Percentiles rank a stretch among this genome's conserved stretches.
These are phyloP conservation scores for Phengaris alcon DNA, from an alignment of 2,888 invertebrate species.

Conservation along the genomic window DNA sequence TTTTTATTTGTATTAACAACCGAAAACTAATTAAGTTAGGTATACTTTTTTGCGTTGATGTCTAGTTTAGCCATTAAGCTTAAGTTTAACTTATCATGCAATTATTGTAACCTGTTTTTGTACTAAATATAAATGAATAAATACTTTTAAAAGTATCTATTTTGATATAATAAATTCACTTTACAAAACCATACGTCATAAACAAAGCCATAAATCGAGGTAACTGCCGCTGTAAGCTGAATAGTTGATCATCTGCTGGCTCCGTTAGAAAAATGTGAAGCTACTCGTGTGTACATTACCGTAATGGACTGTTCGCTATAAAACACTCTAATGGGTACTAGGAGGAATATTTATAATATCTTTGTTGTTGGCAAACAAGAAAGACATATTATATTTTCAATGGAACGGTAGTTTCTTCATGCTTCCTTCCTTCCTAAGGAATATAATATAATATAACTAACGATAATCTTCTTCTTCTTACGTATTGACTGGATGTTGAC, in stretches of 20 bases:
- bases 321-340: conserved; percentile 5
- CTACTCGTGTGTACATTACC: conserved; percentile 9
- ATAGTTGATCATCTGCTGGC: conserved; percentile 13
- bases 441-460: too few relatives aligned
- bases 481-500: too few relatives aligned
- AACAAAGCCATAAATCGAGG: background rate
- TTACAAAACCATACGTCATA: background rate
- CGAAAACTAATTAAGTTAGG: too few relatives aligned
- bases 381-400: background rate
- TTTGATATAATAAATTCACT: background rate
- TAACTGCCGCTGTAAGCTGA: background rate
- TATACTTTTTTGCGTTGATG: too few relatives aligned
- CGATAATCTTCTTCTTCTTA: too few relatives aligned
- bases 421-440: background rate
- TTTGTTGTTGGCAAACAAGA: background rate
- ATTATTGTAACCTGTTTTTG: too few relatives aligned
- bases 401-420: background rate
- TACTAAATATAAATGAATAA: too few relatives aligned
- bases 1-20: too few relatives aligned
- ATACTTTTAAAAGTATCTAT: too few relatives aligned
- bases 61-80: too few relatives aligned
- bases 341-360: conserved; percentile 17
- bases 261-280: conserved; percentile 15
- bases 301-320: conserved; percentile 24
- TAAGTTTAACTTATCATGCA: too few relatives aligned